Base-by-base conservation (phyloP, 2,888 invertebrate genomes). In the Nephrocerus scutellatus region DNA sequence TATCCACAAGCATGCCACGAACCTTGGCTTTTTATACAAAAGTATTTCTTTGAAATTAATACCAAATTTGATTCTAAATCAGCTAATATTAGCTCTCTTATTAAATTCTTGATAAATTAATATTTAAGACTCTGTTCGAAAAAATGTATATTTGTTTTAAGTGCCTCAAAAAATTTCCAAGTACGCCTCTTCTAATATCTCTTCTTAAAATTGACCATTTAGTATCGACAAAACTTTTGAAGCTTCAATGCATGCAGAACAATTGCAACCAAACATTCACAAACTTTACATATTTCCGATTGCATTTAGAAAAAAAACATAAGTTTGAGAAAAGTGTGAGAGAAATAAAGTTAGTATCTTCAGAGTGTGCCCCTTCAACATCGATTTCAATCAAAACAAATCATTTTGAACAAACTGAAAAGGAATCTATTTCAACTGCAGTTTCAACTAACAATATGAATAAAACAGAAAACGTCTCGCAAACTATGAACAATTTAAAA, bases 141-240 rank as follows among this genome's bases (percentile, higher is more conserved):
- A 32, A 23, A 40, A 46, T 37, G 39, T 42, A 26, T 31, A 30
- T 31, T 28, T 43, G 42, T 20, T 45, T 42, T 36, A 28, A 30
- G 22, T 43, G 41, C 15, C 33, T 26, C 23, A 25, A 38, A 22
- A 30, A 36, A 6, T 41, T 30, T 23, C n/a, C 36, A 30, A 19
- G 12, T 40, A 10, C 22, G 10, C 25, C 22, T 16, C 12, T 24
- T 4, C 26, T 41, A 19, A 34, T 44, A 29, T 26, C 23, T 39
- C 41, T 38, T 38, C 19, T 40, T 10, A 43, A 42, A 37, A 31
- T 31, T 14, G 37, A 43, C 9, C 42, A 46, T 9, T 30, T 43
- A 30, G 31, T 31, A 18, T 8, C 39, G 14, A 29, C 34, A 30
- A 35, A 37, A 20, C 16, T 41, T 22, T 18, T 41, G 20, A 38